These are phyloP conservation scores for Dasypogon diadema DNA, from an alignment of 2,888 invertebrate species.

Conservation along the genomic window DNA sequence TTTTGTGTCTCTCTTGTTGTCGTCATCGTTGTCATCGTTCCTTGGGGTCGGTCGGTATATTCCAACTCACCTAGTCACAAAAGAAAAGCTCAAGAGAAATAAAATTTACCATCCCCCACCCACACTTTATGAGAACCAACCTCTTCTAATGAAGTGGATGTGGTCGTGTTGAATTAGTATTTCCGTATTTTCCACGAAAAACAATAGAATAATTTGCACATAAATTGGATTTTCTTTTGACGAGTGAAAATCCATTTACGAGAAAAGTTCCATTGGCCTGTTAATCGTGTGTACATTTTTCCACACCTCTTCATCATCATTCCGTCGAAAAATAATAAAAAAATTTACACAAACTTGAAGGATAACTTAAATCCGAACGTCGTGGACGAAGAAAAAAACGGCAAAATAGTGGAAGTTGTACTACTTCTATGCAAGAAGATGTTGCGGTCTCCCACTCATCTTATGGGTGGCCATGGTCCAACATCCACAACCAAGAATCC, in stretches of 20 bases:
- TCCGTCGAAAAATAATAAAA: neutral
- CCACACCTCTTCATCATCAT: neutral
- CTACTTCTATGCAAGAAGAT: slow-evolving; percentile 63
- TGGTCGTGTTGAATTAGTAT: neutral
- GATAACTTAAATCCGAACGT: too few species aligned
- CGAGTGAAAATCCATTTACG: neutral
- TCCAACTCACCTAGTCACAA: neutral
- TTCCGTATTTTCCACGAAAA: neutral
- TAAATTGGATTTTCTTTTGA: slow-evolving; percentile 20
- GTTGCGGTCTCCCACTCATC: slow-evolving; percentile 71
- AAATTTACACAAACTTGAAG: neutral
- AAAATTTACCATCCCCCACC: neutral
- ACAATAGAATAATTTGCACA: slow-evolving; percentile 40
- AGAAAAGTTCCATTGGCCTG: neutral
- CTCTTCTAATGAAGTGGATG: neutral
- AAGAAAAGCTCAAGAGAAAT: neutral
- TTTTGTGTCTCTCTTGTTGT: neutral
- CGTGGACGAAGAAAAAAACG: slow-evolving; percentile 55
- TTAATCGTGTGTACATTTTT: neutral
- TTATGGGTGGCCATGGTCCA: slow-evolving; percentile 67
- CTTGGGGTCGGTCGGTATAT: neutral
- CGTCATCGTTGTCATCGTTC: neutral
- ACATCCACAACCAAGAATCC: slow-evolving; percentile 56
- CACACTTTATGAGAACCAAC: neutral
- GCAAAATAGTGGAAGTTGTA: slow-evolving; percentile 59